Conservation (phyloP, 2,888 invertebrate genomes). For the Choristoneura rosaceana region DNA sequence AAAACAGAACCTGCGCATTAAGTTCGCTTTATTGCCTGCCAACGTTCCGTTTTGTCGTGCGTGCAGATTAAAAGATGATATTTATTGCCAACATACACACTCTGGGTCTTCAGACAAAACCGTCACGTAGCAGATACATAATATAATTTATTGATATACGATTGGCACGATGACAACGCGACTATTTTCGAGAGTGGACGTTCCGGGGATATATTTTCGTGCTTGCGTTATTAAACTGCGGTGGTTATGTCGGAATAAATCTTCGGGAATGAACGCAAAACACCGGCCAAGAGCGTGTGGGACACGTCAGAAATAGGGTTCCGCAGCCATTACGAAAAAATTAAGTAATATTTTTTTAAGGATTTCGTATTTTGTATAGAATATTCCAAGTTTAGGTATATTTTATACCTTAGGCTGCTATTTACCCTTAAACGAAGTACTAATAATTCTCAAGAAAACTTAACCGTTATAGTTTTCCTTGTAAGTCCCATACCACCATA, state of each 20-base stretch:
- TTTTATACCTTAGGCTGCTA: no score
- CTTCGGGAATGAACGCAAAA: not conserved
- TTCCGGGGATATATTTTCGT: constrained; percentile 20
- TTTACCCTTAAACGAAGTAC: no score
- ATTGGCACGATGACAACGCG: constrained; percentile 36
- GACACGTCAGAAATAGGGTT: no score
- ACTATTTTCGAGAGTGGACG: constrained; percentile 23
- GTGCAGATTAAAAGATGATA: constrained; percentile 74
- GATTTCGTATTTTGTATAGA: no score
- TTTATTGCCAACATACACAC: constrained; percentile 53
- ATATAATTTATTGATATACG: constrained; percentile 43
- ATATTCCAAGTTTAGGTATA: no score
- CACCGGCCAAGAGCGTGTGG: no score
- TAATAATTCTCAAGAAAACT: no score
- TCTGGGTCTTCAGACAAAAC: constrained; percentile 39
- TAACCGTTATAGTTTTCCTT: no score
- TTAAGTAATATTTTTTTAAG: no score
- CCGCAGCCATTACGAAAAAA: no score
- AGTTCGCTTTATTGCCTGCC: constrained; percentile 73
- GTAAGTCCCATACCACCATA: no score
- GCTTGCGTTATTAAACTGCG: constrained; percentile 13
- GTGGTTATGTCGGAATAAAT: not conserved
- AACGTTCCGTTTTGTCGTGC: constrained; percentile 67
- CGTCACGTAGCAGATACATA: constrained; percentile 41
- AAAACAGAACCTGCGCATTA: constrained; percentile 76